Percentiles rank a stretch among this genome's conserved stretches.
Conservation (phyloP, 2,797 vertebrate genomes). For the Anomalospiza imberbis region DNA sequence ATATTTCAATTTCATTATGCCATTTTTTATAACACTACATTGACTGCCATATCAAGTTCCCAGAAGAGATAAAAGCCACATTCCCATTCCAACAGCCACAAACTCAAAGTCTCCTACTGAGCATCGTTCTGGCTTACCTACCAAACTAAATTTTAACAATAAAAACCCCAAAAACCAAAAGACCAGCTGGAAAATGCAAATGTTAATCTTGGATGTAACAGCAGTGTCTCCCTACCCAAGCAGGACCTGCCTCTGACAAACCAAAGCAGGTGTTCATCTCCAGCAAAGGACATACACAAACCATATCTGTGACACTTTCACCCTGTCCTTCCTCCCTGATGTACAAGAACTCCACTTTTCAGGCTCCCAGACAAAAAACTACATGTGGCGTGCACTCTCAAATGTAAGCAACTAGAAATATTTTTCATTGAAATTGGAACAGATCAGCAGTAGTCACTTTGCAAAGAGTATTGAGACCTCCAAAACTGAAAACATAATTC, state of each 20-base stretch:
- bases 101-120: neutral
- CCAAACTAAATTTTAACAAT: neutral
- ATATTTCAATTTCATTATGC: neutral
- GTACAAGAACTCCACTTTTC: neutral
- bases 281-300: neutral
- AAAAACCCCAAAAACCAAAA: neutral
- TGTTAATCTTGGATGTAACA: neutral
- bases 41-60: neutral
- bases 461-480: neutral
- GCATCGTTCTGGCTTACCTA: neutral
- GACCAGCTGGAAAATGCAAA: neutral
- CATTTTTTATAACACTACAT: neutral
- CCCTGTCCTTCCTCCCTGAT: rapidly evolving
- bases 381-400: neutral
- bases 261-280: neutral
- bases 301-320: neutral
- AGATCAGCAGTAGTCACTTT: neutral
- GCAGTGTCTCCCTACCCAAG: neutral
- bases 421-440: neutral
- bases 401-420: neutral
- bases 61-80: neutral
- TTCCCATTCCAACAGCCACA: neutral
- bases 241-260: neutral
- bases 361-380: neutral
- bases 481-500: neutral